Base-by-base conservation (phyloP, 1,140 invertebrate species). In the Conus betulinus region DNA sequence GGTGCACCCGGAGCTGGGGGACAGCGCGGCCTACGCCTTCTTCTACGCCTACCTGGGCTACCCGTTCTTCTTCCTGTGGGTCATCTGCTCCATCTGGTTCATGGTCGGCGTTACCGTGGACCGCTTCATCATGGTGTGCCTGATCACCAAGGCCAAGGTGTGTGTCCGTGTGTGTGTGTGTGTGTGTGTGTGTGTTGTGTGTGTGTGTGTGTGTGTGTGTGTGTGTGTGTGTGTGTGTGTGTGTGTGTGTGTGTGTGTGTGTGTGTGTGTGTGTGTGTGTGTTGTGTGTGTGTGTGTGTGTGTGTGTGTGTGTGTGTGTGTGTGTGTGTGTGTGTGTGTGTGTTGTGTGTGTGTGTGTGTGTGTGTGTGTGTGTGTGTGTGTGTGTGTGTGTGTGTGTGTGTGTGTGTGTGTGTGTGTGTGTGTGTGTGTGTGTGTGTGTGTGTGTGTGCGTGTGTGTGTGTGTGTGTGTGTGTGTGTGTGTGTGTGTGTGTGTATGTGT, bases 81-180 rank as follows among this genome's bases (percentile, higher is more conserved):
- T 93, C 3, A 88, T 92, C 23, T 90, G 88, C 53, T 93, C 92
- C 87, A 92, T 93, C 67, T 93, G 93, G 93, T 90, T 92, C 87
- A 93, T 91, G 7, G 92, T 93, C 0, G 93, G 93, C 13, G 91
- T 93, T 23, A 92, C 91, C 2, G 90, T 92, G 0, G 93, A 93
- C 88, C 86, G 93, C n/a, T 93, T 93, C 90, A 93, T 93, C 17
- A 91, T 91, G 84, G 92, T 93, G 5, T 93, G 92, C 87, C 93
- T 92, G 91, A 90, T 93, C 55, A 90, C 79, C 27, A 88, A 90
- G 55, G 90, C 93, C 53, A 93, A 93, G 91, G 93, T 93, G 83
- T 67, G 57, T 83, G 52, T 55, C 2, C 3, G 81, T 11, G 51
- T 83, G 81, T 53, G 2, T 3, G 81, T 83, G 39, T 39, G 39